phyloP scores from a whole-genome alignment of 2,797 vertebrate species.

The Dermochelys coriacea region DNA sequence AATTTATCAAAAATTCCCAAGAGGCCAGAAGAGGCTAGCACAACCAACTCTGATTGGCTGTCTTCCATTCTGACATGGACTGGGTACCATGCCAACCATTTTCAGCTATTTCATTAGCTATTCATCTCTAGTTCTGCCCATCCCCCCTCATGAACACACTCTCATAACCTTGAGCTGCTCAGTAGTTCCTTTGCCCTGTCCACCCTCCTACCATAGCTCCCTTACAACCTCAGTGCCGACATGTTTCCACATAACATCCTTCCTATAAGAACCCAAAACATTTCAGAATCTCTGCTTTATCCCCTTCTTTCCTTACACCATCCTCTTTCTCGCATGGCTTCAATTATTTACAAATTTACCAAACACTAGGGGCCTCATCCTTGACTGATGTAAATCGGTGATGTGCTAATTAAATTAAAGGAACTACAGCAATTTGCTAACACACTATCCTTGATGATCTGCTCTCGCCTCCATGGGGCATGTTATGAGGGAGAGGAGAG shows the following conservation, averaged over 20 bases:
- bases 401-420: slow-evolving; percentile 49
- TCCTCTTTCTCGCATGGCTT: slow-evolving; percentile 48
- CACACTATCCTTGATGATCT: slow-evolving; percentile 27
- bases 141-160: not conserved
- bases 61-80: slow-evolving; percentile 42
- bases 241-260: slow-evolving; percentile 53
- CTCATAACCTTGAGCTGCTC: not conserved
- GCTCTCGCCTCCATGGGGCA: not conserved
- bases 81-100: slow-evolving; percentile 24
- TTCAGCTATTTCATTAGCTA: slow-evolving; percentile 46
- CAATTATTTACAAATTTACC: slow-evolving; percentile 70
- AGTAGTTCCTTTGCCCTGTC: not conserved
- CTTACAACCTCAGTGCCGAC: slow-evolving; percentile 44
- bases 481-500: not conserved
- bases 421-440: slow-evolving; percentile 29
- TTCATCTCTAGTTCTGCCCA: slow-evolving; percentile 45
- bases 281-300: slow-evolving; percentile 43
- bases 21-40: not conserved
- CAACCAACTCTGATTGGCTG: slow-evolving; percentile 49
- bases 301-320: slow-evolving; percentile 46
- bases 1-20: slow-evolving; percentile 58
- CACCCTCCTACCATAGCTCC: not conserved
- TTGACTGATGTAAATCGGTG: slow-evolving; percentile 51
- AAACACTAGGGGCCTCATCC: slow-evolving; percentile 48
- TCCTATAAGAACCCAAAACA: not conserved